phyloP scores from a whole-genome alignment of 2,797 vertebrate genomes.

The Megaceryle alcyon region DNA sequence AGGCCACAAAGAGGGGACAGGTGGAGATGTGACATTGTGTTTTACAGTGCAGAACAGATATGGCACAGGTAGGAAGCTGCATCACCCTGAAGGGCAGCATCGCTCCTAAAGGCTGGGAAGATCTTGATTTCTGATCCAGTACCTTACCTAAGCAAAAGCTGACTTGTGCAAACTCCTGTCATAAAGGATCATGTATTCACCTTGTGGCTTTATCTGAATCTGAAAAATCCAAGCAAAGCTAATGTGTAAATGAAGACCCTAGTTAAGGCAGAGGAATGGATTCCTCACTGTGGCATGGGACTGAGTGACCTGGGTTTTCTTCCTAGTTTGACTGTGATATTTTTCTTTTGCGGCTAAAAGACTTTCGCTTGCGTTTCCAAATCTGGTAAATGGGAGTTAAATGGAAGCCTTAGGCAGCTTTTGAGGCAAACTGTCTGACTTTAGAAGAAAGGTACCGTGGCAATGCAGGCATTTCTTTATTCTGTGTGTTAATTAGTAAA shows the following conservation, averaged over 20 bases:
- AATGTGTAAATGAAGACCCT: background rate
- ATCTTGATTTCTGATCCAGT: background rate
- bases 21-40: background rate
- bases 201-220: background rate
- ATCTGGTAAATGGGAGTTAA: background rate
- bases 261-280: background rate
- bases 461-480: background rate
- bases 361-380: background rate
- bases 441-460: background rate
- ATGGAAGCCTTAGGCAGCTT: background rate
- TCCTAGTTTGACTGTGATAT: background rate
- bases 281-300: background rate
- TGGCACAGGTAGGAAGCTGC: background rate
- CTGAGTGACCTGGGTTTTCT: background rate
- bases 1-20: background rate
- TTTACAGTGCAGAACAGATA: background rate
- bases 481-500: background rate
- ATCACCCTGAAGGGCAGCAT: background rate
- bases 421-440: background rate
- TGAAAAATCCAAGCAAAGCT: background rate
- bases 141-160: background rate
- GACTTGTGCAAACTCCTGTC: background rate
- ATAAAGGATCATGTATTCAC: background rate
- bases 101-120: background rate
- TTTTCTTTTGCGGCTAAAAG: background rate